Conservation (phyloP, 1,140 invertebrate genomes). For the Drosophila neocordata region DNA sequence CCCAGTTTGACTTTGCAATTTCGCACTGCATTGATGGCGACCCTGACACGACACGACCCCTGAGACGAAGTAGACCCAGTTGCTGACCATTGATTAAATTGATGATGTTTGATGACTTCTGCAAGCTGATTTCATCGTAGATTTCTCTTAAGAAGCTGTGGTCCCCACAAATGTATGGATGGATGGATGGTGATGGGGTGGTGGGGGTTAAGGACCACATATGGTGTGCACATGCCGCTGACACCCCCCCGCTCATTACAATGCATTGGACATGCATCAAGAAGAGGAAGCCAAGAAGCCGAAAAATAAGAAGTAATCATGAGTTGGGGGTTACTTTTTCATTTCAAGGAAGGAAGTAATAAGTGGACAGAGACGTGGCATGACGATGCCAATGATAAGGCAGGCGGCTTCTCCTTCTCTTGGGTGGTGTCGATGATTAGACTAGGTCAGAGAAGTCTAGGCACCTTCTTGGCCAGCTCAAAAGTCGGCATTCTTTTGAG, state of each 20-base stretch:
- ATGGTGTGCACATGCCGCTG: constrained; percentile 53
- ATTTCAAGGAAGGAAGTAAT: constrained; percentile 9
- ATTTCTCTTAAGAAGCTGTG: constrained; percentile 44
- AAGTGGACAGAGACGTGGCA: not conserved
- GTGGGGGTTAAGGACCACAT: constrained; percentile 57
- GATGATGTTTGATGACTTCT: constrained; percentile 82
- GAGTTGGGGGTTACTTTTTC: constrained; percentile 10
- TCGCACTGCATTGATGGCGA: constrained; percentile 42
- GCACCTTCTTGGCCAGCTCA: not conserved
- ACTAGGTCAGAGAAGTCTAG: constrained; percentile 30
- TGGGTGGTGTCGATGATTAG: constrained; percentile 36
- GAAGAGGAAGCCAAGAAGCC: constrained; percentile 50
- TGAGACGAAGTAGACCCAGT: constrained; percentile 32
- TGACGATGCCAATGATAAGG: not conserved
- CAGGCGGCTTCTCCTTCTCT: constrained; percentile 2
- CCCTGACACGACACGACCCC: constrained; percentile 10
- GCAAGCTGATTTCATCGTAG: constrained; percentile 74
- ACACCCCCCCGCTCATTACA: constrained; percentile 77
- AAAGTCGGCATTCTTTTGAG: constrained; percentile 68
- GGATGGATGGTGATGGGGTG: not conserved
- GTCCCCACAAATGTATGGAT: not conserved
- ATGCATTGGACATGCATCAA: constrained; percentile 76
- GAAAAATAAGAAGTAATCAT: not conserved
- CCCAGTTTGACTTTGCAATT: constrained; percentile 74
- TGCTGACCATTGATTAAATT: constrained; percentile 77